Percentiles rank a stretch among this genome's conserved stretches.
These are phyloP conservation scores for Oreortyx pictus DNA, from an alignment of 2,797 vertebrate species.

Conservation along the genomic window DNA sequence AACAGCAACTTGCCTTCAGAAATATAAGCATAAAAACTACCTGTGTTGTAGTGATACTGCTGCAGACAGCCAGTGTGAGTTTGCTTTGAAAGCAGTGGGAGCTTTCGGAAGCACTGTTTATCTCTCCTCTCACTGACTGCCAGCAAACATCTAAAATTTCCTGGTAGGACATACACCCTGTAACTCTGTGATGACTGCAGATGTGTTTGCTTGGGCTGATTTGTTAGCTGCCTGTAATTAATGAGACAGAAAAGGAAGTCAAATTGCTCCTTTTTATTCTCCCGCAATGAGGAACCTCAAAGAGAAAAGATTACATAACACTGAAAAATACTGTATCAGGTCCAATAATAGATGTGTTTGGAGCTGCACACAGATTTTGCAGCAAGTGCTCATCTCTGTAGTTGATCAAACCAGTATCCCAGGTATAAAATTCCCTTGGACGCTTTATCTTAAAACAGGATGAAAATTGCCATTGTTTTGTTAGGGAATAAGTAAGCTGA, in stretches of 20 bases:
- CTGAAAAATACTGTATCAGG: rapidly evolving
- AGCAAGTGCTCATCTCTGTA: not conserved
- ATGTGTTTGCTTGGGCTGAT: not conserved
- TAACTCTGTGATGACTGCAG: conserved; percentile 54
- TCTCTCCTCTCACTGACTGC: conserved; percentile 44
- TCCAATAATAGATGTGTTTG: rapidly evolving
- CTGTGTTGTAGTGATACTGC: not conserved
- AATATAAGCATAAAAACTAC: rapidly evolving
- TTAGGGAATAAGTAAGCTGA: not conserved
- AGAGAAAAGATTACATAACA: not conserved
- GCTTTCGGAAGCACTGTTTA: not conserved
- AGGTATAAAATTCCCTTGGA: not conserved
- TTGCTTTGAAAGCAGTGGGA: not conserved
- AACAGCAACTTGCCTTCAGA: conserved; percentile 52
- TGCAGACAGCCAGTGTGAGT: not conserved
- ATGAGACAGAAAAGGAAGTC: not conserved
- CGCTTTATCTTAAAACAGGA: not conserved
- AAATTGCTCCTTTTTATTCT: not conserved
- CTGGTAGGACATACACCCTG: not conserved
- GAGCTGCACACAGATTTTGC: not conserved
- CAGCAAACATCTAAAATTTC: not conserved
- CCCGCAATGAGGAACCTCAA: not conserved
- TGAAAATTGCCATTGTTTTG: not conserved
- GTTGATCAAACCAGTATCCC: not conserved
- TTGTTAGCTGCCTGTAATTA: not conserved